Evolutionary conservation across 2,113 vertebrate genomes (phyloP), one percentile per base, ranked within the genome.

Genomic region (Pongo pygmaeus): DNA sequence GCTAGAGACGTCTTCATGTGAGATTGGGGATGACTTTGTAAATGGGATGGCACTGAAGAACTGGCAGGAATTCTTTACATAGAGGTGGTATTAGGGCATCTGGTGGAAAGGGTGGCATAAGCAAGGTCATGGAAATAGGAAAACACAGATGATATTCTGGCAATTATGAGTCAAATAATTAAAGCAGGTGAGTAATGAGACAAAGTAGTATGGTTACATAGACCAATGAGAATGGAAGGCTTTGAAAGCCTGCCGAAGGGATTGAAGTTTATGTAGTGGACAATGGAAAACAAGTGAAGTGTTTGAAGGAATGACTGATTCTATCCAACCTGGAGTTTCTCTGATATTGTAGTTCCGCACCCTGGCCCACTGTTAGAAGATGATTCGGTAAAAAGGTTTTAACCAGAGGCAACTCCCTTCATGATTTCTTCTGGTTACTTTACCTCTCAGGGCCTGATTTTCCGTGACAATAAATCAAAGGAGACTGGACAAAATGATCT

Each of bases 151-250:
- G 83, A 69, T 48, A 79, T 78, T 52, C 57, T 79, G 48, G 48
- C 61, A 87, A n/a, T 52, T 38, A 84, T 89, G 85, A 75, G 70
- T 84, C 48, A 96, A 70, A 84, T 84, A 89, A 69, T 48, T 83
- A 25, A 93, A 59, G 69, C 35, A 61, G 48, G 43, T 67, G 84
- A 87, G 75, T 87, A 83, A 88, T 88, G 46, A 57, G 38, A 48
- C 89, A 78, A 75, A 83, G 57, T 69, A 93, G 38, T 50, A 35
- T 7, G 84, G 25, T 70, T 64, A 43, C 32, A 9, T 89, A 89
- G 95, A 93, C 18, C 69, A 84, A 43, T 32, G 38, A 67, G 32
- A 89, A 40, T 67, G 38, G 57, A 75, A 89, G n/a, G 30, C 23
- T 64, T 83, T 92, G 89, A 88, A 74, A 95, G 20, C 52, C 61